Base-by-base conservation (phyloP, 2,888 invertebrate genomes). In the Plagodis dolabraria region DNA sequence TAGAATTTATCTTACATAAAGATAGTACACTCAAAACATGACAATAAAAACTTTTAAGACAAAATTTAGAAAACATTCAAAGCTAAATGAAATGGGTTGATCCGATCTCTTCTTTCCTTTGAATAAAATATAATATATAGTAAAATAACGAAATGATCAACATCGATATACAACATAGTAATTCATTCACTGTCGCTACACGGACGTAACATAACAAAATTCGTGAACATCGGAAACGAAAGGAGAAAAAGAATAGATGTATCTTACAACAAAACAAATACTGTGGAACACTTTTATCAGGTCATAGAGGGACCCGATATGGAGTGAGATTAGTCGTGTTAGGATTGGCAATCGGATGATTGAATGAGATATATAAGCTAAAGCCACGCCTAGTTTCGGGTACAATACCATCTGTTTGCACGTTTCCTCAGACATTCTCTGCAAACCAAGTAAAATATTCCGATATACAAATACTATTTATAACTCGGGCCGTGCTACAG, bases 361-460 rank as follows among this genome's bases (percentile, higher is more conserved):
- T 81, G 83, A 76, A 89, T 89, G 88, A 88, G 75, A 89, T 78
- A 90, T 80, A 87, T 85, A 92, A 91, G 90, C 91, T 80, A 91
- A 92, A 92, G 92, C 92, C 91, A 92, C 92, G 90, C 91, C 92
- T 92, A 92, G 79, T 82, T 76, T 83, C 85, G 79, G 79, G 86
- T 92, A 92, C 91, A 82, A 87, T 96, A 96, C 96, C 96, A 96
- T 95, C 93, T 95, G 95, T 95, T 96, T 96, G 95, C 95, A 95
- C 94, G 95, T 94, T 94, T 96, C 96, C 94, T 96, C 95, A 94
- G 95, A 95, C 95, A 95, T 95, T 95, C 94, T 95, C 96, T 96
- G 96, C 94, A 95, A 95, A 95, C 92, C 87, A 94, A 94, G 94
- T 91, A 91, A 90, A 89, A 89, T 85, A 76, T 82, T 80, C 83